phyloP scores from a whole-genome alignment of 1,140 invertebrate species.

The Drosophila simulans region DNA sequence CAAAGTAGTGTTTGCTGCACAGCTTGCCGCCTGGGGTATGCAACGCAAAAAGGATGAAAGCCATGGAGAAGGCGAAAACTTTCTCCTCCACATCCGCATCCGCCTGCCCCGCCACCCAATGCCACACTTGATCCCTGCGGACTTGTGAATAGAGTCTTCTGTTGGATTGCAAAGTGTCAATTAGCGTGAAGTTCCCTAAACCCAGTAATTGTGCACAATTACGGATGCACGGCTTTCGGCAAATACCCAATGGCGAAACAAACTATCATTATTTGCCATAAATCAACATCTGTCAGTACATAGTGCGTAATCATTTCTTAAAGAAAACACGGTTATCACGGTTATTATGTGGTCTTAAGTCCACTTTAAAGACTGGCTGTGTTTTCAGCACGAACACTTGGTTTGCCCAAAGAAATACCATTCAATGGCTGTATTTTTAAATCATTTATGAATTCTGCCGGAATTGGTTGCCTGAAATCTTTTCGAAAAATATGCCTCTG shows the following conservation, averaged over 20 bases:
- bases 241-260: constrained; percentile 1
- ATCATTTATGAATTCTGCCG: not conserved
- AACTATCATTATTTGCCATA: too few species aligned
- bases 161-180: constrained; percentile 53
- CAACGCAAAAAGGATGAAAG: constrained; percentile 13
- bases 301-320: too few species aligned
- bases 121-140: constrained; percentile 11
- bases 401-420: not conserved
- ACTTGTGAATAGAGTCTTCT: constrained; percentile 24
- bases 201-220: constrained; percentile 14
- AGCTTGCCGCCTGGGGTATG: constrained; percentile 40
- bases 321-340: not conserved
- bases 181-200: constrained; percentile 40
- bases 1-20: constrained; percentile 39
- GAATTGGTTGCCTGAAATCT: not conserved
- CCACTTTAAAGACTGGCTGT: too few species aligned
- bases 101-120: not conserved
- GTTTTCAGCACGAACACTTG: not conserved
- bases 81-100: not conserved
- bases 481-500: not conserved
- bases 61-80: constrained; percentile 36
- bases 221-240: not conserved
- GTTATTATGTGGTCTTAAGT: too few species aligned
- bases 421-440: not conserved
- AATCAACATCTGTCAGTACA: too few species aligned